Conservation (phyloP, 2,113 vertebrate genomes). For the Cygnus atratus region DNA sequence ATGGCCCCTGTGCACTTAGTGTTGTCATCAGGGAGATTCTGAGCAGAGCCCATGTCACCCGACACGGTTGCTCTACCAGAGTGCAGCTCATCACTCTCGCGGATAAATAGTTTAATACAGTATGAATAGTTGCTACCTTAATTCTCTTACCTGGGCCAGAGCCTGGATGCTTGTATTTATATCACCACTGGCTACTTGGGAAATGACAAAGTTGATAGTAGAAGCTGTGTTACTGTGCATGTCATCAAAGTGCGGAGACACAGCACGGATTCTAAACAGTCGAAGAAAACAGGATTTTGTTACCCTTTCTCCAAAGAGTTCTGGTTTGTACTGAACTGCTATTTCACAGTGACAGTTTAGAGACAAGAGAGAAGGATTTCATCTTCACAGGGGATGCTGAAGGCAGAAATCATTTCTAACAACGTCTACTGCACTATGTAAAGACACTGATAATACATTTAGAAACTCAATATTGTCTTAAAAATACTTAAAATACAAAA, state of each 20-base stretch:
- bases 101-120: not conserved
- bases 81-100: constrained; percentile 85
- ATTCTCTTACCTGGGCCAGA: constrained; percentile 88
- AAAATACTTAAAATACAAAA: not conserved
- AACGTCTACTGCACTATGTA: not conserved
- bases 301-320: not conserved
- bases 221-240: constrained; percentile 96
- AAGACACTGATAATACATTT: not conserved
- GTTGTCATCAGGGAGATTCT: constrained; percentile 79
- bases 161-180: constrained; percentile 96
- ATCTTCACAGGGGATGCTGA: not conserved
- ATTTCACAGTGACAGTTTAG: not conserved
- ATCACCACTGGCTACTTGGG: constrained; percentile 96
- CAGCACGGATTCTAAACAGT: constrained; percentile 83
- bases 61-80: constrained; percentile 64
- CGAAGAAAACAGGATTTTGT: constrained; percentile 28
- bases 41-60: constrained; percentile 64
- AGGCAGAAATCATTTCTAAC: not conserved
- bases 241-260: constrained; percentile 95
- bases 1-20: constrained; percentile 83
- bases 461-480: not conserved
- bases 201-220: constrained; percentile 98
- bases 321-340: not conserved
- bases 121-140: not conserved
- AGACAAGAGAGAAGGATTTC: not conserved